Base-by-base conservation (phyloP, 2,888 invertebrate genomes). In the Campaea margaritaria region DNA sequence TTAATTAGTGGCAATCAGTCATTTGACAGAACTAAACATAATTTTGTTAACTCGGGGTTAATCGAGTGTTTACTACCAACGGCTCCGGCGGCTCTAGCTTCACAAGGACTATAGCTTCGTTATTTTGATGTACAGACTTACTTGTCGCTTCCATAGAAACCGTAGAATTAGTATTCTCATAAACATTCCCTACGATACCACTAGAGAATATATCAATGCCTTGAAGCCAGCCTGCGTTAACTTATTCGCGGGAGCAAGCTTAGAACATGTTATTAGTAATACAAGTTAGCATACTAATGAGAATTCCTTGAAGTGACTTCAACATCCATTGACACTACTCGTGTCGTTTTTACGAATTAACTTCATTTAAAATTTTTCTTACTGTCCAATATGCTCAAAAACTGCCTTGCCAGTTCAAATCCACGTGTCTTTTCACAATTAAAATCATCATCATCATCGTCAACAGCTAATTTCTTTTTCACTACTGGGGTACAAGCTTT, bases 261-360 rank as follows among this genome's bases (percentile, higher is more conserved):
- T 21, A 27, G 36, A 54, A 34, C 59, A 54, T 50, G 54, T 58
- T 53, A 58, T 58, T 58, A 44, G 44, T 5, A 38, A 4, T 5
- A 41, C 53, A 34, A 14, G 8, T 27, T 15, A 21, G 58, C 56
- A 56, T 49, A 50, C 28, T 39, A 31, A 49, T 58, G 14, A 28
- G 13, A 48, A 12, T 49, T 49, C 14, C 21, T 48, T 21, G 48
- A 39, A 48, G 13, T 46, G 4, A 47, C 13, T 36, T 44, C 44
- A n/a, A 39, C 5, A 14, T 14, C 13, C 39, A 2, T 13, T 14
- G 5, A 13, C n/a, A 7, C 7, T 1, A 1, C 39, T 13, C 39
- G 10, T n/a, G 10, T 3, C 4, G 2, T 1, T 38, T 38, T n/a
- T 38, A 38, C 38, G 21, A 21, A 21, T 21, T 21, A 21, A 21